Percentiles rank a stretch among this genome's conserved stretches.
These are phyloP conservation scores for Stegodyphus mimosarum DNA, from an alignment of 1,140 invertebrate genomes.

Conservation along the genomic window DNA sequence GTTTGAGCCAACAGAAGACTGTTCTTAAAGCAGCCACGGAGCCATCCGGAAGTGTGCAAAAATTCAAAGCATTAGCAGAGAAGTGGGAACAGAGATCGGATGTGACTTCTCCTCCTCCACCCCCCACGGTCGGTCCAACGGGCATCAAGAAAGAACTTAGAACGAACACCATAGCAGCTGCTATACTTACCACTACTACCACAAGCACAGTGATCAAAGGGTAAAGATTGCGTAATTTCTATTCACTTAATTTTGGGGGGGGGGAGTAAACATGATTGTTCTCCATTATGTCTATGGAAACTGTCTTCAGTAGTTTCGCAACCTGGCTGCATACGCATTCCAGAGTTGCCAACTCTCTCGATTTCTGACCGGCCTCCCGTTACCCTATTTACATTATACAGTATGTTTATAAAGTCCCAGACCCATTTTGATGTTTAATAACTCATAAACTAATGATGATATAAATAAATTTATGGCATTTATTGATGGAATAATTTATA, in stretches of 20 bases:
- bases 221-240: neutral
- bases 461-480: too few relatives aligned
- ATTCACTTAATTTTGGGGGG: neutral
- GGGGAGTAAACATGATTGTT: too few relatives aligned
- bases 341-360: too few relatives aligned
- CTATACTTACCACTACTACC: neutral
- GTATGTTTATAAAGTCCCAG: too few relatives aligned
- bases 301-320: too few relatives aligned
- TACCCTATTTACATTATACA: too few relatives aligned
- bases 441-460: too few relatives aligned
- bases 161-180: conserved; percentile 1
- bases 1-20: conserved; percentile 52
- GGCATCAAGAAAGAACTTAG: neutral
- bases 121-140: conserved; percentile 11
- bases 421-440: too few relatives aligned
- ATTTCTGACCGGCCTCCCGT: too few relatives aligned
- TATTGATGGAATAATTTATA: too few relatives aligned
- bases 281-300: too few relatives aligned
- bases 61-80: conserved; percentile 68
- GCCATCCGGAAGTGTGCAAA: conserved; percentile 64
- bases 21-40: conserved; percentile 34
- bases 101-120: conserved; percentile 61
- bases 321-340: too few relatives aligned
- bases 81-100: conserved; percentile 68
- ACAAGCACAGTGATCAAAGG: conserved; percentile 31